These are phyloP conservation scores for Epicauta chinensis DNA, from an alignment of 1,140 invertebrate genomes.

Conservation along the genomic window DNA sequence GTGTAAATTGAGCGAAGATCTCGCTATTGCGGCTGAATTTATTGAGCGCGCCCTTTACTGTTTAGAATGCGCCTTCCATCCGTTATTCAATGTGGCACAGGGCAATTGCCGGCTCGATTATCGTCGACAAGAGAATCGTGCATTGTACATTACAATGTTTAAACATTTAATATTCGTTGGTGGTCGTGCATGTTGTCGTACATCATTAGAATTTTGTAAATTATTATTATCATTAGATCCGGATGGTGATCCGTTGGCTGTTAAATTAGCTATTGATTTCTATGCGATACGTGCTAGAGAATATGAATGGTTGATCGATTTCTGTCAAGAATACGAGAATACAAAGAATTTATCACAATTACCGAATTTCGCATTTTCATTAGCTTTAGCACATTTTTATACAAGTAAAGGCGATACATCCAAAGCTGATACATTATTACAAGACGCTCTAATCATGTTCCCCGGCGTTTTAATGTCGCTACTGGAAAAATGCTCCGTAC, in stretches of 20 bases:
- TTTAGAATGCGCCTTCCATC: constrained; percentile 74
- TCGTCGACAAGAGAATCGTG: constrained; percentile 74
- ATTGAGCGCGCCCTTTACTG: constrained; percentile 72
- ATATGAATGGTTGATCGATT: constrained; percentile 75
- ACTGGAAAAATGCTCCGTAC: constrained; percentile 70
- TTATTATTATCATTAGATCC: constrained; percentile 74
- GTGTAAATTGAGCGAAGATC: constrained; percentile 73
- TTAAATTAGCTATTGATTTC: constrained; percentile 78
- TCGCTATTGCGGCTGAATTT: constrained; percentile 69
- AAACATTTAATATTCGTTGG: constrained; percentile 79
- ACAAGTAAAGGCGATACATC: constrained; percentile 36
- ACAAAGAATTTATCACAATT: constrained; percentile 68
- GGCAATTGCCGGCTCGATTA: constrained; percentile 77
- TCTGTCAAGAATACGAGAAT: constrained; percentile 60
- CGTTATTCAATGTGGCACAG: constrained; percentile 68
- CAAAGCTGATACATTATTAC: constrained; percentile 55
- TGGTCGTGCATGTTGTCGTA: constrained; percentile 72
- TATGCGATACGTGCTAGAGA: constrained; percentile 77
- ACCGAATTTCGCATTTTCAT: constrained; percentile 83
- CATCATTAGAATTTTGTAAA: constrained; percentile 75
- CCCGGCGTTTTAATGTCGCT: constrained; percentile 68
- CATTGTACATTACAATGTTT: constrained; percentile 78
- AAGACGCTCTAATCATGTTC: constrained; percentile 78
- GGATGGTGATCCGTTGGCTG: constrained; percentile 74
- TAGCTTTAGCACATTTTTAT: constrained; percentile 71